Evolutionary conservation across 2,888 invertebrate species (phyloP).

Genomic region (Parnassius apollo): DNA sequence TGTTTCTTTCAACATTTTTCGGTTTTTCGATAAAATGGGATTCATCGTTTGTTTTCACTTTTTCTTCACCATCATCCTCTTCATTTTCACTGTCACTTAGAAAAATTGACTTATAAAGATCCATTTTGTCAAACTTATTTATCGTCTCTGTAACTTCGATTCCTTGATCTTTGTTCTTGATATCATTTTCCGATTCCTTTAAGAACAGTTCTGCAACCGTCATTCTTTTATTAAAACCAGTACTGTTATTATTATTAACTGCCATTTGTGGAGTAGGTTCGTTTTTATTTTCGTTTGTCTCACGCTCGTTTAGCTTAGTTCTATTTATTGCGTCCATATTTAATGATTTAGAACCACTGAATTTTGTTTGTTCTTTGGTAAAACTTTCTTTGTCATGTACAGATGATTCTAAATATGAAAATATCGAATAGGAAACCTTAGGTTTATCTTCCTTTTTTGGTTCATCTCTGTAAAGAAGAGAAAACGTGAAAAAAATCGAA

Average conservation of each 20-base stretch:
- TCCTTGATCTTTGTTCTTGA: constrained; percentile 46
- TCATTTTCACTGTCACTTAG: constrained; percentile 89
- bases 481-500: neutral
- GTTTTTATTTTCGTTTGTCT: constrained; percentile 19
- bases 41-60: constrained; percentile 25
- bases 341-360: constrained; percentile 68
- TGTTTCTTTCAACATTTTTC: constrained; percentile 82
- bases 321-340: constrained; percentile 23
- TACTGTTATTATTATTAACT: constrained; percentile 11
- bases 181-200: constrained; percentile 66
- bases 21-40: constrained; percentile 60
- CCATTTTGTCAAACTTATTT: constrained; percentile 79
- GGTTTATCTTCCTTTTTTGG: constrained; percentile 69
- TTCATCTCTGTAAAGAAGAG: constrained; percentile 58
- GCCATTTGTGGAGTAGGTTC: constrained; percentile 27
- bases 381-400: constrained; percentile 81
- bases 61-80: constrained; percentile 51
- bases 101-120: constrained; percentile 95
- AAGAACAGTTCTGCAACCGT: constrained; percentile 73
- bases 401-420: constrained; percentile 86
- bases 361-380: constrained; percentile 65
- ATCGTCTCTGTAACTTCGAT: constrained; percentile 63
- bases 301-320: constrained; percentile 4
- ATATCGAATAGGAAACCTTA: constrained; percentile 87
- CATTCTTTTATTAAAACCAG: constrained; percentile 58